phyloP scores from a whole-genome alignment of 2,797 vertebrate genomes.

The Pelobates cultripes region DNA sequence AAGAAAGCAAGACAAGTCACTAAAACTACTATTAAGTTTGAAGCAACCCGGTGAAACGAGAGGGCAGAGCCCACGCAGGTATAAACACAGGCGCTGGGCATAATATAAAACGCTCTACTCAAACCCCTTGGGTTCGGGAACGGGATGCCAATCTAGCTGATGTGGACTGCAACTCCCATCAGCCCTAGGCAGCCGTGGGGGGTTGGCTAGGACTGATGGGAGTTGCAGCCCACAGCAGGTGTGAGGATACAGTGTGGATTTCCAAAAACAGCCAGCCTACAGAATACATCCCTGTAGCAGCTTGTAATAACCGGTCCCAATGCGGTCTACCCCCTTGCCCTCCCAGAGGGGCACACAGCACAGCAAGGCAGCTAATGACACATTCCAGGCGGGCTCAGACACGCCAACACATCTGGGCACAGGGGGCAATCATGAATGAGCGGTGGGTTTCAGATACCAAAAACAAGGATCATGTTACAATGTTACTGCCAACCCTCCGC shows the following conservation, averaged over 20 bases:
- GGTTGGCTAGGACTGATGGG: neutral
- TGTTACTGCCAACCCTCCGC: conserved; percentile 32
- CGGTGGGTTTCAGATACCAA: conserved; percentile 29
- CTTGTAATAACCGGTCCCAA: too few relatives aligned
- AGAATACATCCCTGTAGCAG: too few relatives aligned
- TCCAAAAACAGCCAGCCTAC: too few relatives aligned
- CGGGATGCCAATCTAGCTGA: neutral
- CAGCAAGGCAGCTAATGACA: conserved; percentile 29
- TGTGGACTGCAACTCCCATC: neutral
- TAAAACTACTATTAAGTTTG: too few relatives aligned
- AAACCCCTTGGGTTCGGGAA: neutral
- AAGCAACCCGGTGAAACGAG: too few relatives aligned
- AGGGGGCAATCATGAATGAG: conserved; percentile 44
- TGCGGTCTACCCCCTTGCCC: too few relatives aligned
- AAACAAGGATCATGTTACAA: conserved; percentile 23
- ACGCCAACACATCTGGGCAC: conserved; percentile 44
- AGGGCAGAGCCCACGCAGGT: too few relatives aligned
- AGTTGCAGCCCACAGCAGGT: neutral
- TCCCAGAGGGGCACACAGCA: neutral
- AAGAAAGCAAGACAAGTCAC: too few relatives aligned
- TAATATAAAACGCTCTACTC: too few relatives aligned
- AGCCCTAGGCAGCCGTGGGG: neutral
- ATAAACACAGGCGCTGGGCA: too few relatives aligned
- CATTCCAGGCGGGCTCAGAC: conserved; percentile 43
- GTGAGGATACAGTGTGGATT: too few relatives aligned